Evolutionary conservation across 2,113 vertebrate species (phyloP), one percentile per base, ranked within the genome.

Genomic region (Tetrax tetrax): DNA sequence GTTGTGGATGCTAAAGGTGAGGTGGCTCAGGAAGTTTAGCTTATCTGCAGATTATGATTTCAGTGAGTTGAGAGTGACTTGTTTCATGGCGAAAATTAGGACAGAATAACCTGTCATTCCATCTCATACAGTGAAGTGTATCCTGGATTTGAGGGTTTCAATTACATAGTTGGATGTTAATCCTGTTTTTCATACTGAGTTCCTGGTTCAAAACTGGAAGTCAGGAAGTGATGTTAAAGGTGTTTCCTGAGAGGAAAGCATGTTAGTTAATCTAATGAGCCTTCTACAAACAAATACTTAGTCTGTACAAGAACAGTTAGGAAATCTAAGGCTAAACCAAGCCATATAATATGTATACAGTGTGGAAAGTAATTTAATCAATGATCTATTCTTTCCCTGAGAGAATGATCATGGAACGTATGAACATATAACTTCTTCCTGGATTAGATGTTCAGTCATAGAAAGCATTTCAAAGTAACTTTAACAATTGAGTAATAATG

Each of bases 391-490:
- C 15, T 83, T 89, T 92, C 60, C 25, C 78, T 76, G 43, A 57
- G 53, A 71, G 88, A 90, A 84, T 80, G 14, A 66, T 60, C 47
- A 61, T 69, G 75, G 78, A 82, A 66, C 18, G 54, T 75, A 57
- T 12, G 37, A 94, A 84, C 56, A 57, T 7, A 35, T 48, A 65
- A 65, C 50, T 93, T 65, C 50, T 87, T 83, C 68, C 71, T 57
- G 37, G 43, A 85, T 91, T 91, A 83, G 63, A 76, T 86, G 21
- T 38, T 87, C 53, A 68, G 69, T 72, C 51, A 70, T 12, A 85
- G 77, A 93, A 84, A 37, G 18, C 29, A 54, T 93, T 93, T 95
- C 12, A 33, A 83, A 92, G 22, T 94, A 77, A 57, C 35, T 90
- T 81, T 87, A 83, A 77, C 51, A 75, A 48, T 25, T 33, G 37